Evolutionary conservation across 2,797 vertebrate species (phyloP).

Genomic region (Chelonia mydas): DNA sequence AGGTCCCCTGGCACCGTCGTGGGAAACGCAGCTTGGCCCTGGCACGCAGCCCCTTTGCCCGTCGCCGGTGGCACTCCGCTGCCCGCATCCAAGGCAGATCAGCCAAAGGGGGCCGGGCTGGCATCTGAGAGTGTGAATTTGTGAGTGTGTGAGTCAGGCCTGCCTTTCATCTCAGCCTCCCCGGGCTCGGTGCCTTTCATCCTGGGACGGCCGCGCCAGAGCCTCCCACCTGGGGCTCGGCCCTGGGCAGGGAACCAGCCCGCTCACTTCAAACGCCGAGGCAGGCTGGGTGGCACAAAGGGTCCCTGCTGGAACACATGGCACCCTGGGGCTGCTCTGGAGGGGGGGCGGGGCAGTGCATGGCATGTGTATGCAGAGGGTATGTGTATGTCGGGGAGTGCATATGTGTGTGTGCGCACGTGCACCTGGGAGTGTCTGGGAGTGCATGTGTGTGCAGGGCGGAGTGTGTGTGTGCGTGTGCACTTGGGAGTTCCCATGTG

Average conservation of each 20-base stretch:
- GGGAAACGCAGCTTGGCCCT: neutral
- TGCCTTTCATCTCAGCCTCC: fast-evolving
- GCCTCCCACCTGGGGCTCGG: neutral
- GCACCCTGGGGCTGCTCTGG: neutral
- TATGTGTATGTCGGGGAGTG: neutral
- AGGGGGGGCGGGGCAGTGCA: neutral
- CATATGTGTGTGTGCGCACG: fast-evolving
- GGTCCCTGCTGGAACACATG: neutral
- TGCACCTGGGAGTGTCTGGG: neutral
- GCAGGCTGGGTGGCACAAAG: neutral
- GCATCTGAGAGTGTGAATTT: neutral
- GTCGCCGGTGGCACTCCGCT: neutral
- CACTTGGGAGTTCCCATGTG: too few relatives aligned
- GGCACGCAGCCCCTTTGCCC: neutral
- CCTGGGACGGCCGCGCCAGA: neutral
- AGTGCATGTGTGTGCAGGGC: too few relatives aligned
- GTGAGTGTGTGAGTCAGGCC: neutral
- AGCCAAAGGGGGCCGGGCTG: neutral
- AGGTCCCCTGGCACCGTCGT: neutral
- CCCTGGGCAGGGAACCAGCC: neutral
- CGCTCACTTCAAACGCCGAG: neutral
- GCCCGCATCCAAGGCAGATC: neutral
- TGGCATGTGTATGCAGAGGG: fast-evolving
- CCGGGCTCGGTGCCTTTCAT: neutral
- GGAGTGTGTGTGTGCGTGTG: too few relatives aligned